Percentiles rank a stretch among this genome's conserved stretches.
Evolutionary conservation across 1,140 invertebrate species (phyloP).

Genomic region (Drosophila lacertosa): DNA sequence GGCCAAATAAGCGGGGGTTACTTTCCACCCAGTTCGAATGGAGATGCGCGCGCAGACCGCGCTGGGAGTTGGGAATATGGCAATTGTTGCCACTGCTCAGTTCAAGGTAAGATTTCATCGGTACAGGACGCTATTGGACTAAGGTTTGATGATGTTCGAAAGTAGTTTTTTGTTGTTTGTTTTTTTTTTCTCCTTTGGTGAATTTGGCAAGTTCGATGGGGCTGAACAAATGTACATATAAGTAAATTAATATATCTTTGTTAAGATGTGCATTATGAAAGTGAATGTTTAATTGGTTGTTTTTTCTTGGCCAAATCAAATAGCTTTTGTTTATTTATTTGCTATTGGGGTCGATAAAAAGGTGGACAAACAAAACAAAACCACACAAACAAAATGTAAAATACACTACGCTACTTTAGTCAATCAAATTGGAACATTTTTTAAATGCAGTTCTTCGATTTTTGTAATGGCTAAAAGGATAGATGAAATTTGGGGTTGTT

Average conservation of each 20-base stretch:
- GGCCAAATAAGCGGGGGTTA: slow-evolving; percentile 47
- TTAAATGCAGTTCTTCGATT: no score
- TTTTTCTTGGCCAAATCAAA: not conserved
- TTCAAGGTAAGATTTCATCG: slow-evolving; percentile 53
- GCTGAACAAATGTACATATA: not conserved
- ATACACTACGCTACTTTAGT: not conserved
- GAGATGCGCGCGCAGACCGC: slow-evolving; percentile 54
- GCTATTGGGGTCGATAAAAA: not conserved
- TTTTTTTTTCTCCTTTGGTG: not conserved
- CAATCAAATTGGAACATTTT: no score
- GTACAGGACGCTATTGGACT: slow-evolving; percentile 54
- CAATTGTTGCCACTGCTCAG: slow-evolving; percentile 56
- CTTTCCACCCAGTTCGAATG: slow-evolving; percentile 10
- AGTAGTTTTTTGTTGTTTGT: not conserved
- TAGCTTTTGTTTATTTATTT: not conserved
- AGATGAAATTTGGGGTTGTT: no score
- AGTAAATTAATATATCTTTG: not conserved
- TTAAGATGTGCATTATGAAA: not conserved
- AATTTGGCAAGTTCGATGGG: not conserved
- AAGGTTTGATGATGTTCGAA: slow-evolving; percentile 50
- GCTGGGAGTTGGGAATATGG: slow-evolving; percentile 24
- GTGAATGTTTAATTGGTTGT: no score
- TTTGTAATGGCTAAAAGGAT: no score
- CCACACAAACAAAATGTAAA: not conserved
- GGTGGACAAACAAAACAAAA: not conserved